These are phyloP conservation scores for Drosophila auraria DNA, from an alignment of 1,140 invertebrate species.

Conservation along the genomic window DNA sequence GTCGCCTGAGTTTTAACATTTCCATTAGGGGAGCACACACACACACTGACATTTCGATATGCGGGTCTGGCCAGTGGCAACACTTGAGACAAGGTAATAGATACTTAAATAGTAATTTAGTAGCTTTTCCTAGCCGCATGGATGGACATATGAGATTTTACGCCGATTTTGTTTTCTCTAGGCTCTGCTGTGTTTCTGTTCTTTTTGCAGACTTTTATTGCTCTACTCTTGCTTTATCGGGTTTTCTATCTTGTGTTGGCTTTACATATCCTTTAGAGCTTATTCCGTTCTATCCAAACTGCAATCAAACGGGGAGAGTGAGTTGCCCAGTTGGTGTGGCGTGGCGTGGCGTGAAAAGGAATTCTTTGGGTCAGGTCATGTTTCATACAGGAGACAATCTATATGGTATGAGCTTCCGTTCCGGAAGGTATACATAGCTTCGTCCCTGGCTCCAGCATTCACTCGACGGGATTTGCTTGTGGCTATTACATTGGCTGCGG, in stretches of 20 bases:
- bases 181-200: constrained; percentile 5
- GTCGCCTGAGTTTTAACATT: constrained; percentile 46
- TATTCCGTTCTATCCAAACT: constrained; percentile 49
- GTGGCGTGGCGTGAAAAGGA: constrained; percentile 4
- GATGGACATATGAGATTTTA: constrained; percentile 80
- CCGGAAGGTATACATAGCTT: constrained; percentile 25
- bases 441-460: not conserved
- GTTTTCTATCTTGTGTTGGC: constrained; percentile 65
- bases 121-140: constrained; percentile 78
- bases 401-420: constrained; percentile 50
- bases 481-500: constrained; percentile 53
- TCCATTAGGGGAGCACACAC: constrained; percentile 52
- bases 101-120: constrained; percentile 81
- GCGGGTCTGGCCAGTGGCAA: constrained; percentile 32
- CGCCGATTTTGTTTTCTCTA: constrained; percentile 61
- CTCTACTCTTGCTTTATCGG: constrained; percentile 65
- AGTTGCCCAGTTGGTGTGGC: not conserved
- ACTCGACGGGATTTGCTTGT: constrained; percentile 23
- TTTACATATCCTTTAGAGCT: constrained; percentile 42
- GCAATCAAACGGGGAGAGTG: constrained; percentile 54
- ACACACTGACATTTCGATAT: not conserved
- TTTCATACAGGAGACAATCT: constrained; percentile 69
- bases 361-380: constrained; percentile 58
- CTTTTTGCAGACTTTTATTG: constrained; percentile 57
- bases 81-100: constrained; percentile 77